Conservation (phyloP, 2,888 invertebrate genomes). For the Gasteruption jaculator region DNA sequence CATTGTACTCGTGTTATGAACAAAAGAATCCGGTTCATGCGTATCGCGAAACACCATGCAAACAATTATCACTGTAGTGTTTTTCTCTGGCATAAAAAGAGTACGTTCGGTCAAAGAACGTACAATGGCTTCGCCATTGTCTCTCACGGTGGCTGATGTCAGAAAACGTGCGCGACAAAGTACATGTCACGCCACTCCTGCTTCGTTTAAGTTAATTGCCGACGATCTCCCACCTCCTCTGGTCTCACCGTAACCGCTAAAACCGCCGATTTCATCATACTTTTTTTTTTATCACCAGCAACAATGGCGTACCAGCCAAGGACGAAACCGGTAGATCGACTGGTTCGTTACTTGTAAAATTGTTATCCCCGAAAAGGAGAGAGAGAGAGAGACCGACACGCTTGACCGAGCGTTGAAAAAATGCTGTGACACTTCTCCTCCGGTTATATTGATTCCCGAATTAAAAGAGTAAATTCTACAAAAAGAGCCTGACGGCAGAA, state of each 20-base stretch:
- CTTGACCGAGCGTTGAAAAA: too few species aligned
- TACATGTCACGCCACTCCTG: slow-evolving; percentile 46
- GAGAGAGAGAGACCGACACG: too few species aligned
- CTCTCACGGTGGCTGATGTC: slow-evolving; percentile 38
- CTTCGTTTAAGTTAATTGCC: slow-evolving; percentile 46
- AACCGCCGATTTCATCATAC: slow-evolving; percentile 35
- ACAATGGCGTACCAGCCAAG: too few species aligned
- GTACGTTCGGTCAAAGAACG: slow-evolving; percentile 6
- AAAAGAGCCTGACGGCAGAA: too few species aligned
- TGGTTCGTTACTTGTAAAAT: too few species aligned
- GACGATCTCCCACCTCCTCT: slow-evolving; percentile 19
- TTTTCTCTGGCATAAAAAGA: slow-evolving; percentile 9
- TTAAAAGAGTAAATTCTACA: too few species aligned
- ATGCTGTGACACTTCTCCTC: too few species aligned
- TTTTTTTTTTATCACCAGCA: slow-evolving; percentile 18
- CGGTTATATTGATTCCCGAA: too few species aligned
- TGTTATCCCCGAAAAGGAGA: too few species aligned
- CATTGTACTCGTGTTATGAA: too few species aligned
- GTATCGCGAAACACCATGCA: slow-evolving; percentile 12
- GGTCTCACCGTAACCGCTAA: slow-evolving; percentile 24
- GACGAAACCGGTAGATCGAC: too few species aligned
- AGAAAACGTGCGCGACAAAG: slow-evolving; percentile 43
- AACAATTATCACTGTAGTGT: slow-evolving; percentile 18
- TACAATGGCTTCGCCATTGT: slow-evolving; percentile 15
- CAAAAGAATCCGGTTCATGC: too few species aligned